A percentile compares a stretch with the other conserved stretches of the same genome.
phyloP scores from a whole-genome alignment of 1,140 invertebrate genomes.

The Saccostrea echinata region DNA sequence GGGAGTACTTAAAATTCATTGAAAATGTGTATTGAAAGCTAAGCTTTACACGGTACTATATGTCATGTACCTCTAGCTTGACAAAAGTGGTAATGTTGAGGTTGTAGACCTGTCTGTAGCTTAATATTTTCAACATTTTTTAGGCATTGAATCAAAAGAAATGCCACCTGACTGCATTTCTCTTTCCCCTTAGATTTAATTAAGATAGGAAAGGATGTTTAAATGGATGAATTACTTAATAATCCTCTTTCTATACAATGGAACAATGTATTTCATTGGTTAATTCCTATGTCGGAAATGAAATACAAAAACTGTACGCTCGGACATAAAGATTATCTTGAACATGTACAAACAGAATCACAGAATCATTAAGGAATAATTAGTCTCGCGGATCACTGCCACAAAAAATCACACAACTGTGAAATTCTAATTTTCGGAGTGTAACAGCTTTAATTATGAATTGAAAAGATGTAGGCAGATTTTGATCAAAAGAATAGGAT shows the following conservation, averaged over 20 bases:
- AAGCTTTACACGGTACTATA: too few relatives aligned
- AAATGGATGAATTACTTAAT: not conserved
- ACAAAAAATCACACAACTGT: not conserved
- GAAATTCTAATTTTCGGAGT: not conserved
- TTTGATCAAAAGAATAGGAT: constrained; percentile 31
- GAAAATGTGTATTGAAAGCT: too few relatives aligned
- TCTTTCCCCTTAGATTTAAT: not conserved
- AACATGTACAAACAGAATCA: constrained; percentile 10
- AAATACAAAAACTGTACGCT: not conserved
- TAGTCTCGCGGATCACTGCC: not conserved
- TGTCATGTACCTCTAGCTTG: too few relatives aligned
- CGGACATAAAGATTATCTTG: not conserved
- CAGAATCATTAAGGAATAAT: not conserved
- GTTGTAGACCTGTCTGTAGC: too few relatives aligned
- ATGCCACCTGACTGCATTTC: too few relatives aligned
- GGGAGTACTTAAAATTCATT: too few relatives aligned
- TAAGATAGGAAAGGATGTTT: not conserved
- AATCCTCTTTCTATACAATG: not conserved
- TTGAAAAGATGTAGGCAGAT: constrained; percentile 19
- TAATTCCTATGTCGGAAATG: not conserved
- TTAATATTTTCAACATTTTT: too few relatives aligned
- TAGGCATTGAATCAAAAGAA: too few relatives aligned
- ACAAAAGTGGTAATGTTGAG: too few relatives aligned
- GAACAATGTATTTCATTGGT: too few relatives aligned
- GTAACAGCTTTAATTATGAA: constrained; percentile 34